These are phyloP conservation scores for Sympetrum striolatum DNA, from an alignment of 2,888 invertebrate species.

Conservation along the genomic window DNA sequence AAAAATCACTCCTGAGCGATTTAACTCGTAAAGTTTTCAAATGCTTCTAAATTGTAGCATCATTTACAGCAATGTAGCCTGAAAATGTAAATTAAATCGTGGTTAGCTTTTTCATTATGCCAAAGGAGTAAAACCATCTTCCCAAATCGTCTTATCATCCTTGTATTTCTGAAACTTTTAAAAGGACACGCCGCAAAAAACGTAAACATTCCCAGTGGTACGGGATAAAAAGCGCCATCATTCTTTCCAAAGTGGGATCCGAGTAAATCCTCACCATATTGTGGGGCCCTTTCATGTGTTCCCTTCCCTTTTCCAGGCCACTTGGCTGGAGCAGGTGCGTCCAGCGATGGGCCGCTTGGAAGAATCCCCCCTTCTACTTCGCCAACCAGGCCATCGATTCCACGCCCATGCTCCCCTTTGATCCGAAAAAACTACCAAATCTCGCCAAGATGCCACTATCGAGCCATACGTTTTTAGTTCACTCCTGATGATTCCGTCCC, in stretches of 20 bases:
- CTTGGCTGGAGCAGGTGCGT: conserved; percentile 24
- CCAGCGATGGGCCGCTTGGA: neutral
- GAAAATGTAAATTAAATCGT: too few species aligned
- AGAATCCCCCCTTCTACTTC: neutral
- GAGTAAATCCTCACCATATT: neutral
- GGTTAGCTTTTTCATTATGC: too few species aligned
- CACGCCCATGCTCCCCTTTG: neutral
- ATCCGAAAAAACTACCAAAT: neutral
- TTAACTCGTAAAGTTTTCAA: too few species aligned
- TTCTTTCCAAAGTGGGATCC: neutral
- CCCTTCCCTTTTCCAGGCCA: neutral
- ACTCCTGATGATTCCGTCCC: neutral
- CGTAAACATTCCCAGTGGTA: too few species aligned
- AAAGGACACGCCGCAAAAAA: too few species aligned
- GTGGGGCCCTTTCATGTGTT: neutral
- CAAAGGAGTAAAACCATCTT: too few species aligned
- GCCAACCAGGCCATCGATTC: neutral
- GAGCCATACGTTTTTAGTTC: neutral
- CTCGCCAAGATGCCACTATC: neutral
- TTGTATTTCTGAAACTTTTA: too few species aligned
- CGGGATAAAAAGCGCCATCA: too few species aligned
- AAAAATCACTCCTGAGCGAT: too few species aligned
- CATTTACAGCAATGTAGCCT: too few species aligned
- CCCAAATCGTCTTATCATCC: too few species aligned
- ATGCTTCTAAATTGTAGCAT: too few species aligned